Evolutionary conservation across 2,797 vertebrate species (phyloP).

Genomic region (Prionace glauca): DNA sequence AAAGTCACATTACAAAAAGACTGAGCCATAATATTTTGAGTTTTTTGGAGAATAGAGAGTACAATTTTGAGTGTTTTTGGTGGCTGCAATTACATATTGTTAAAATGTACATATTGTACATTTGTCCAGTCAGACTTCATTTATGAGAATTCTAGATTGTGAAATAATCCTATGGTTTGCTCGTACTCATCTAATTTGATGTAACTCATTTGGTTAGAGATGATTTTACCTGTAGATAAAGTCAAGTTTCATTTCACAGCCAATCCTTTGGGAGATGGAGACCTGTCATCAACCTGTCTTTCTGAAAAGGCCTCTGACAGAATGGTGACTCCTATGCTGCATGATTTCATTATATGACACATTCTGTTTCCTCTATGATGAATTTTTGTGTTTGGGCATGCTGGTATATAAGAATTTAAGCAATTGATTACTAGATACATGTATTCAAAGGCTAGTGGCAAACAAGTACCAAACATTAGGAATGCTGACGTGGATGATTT

Average conservation of each 20-base stretch:
- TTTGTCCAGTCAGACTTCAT: not conserved
- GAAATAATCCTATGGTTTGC: conserved; percentile 17
- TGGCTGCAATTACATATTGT: not conserved
- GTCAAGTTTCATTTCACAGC: conserved; percentile 57
- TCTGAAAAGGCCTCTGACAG: conserved; percentile 38
- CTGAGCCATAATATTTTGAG: not conserved
- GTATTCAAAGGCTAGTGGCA: not conserved
- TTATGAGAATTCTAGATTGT: not conserved
- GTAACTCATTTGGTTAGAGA: conserved; percentile 43
- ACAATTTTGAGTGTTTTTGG: not conserved
- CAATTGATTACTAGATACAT: not conserved
- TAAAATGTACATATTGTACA: not conserved
- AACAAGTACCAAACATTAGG: not conserved
- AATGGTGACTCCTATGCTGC: not conserved
- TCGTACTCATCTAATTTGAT: conserved; percentile 32
- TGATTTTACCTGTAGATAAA: conserved; percentile 61
- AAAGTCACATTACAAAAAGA: not conserved
- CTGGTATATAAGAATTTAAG: not conserved
- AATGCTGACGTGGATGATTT: not conserved
- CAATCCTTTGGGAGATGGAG: conserved; percentile 30
- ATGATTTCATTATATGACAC: not conserved
- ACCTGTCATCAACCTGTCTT: not conserved
- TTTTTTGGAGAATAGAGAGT: not conserved
- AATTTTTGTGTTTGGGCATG: not conserved
- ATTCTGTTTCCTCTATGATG: not conserved